Conservation (phyloP, 53 echinoderm and acorn worm genomes). For the Echinometra lucunter region DNA sequence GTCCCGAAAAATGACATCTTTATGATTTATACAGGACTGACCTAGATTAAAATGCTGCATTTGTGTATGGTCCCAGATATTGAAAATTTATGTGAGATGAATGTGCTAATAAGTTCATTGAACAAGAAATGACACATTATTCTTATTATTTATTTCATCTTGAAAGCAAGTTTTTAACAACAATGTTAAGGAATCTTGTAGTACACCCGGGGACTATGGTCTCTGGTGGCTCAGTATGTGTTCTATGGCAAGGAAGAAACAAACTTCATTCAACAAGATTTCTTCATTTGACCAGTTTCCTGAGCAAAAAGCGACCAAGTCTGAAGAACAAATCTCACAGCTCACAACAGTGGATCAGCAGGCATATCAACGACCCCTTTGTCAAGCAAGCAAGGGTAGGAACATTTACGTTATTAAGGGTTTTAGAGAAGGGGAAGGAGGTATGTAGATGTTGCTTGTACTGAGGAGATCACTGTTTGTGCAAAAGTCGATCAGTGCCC, state of each 20-base stretch:
- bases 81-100: background rate
- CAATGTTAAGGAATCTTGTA: background rate
- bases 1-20: background rate
- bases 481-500: no score
- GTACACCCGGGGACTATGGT: background rate
- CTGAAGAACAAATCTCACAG: slow-evolving; percentile 73
- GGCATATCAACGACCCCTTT: slow-evolving; percentile 84
- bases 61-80: background rate
- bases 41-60: background rate
- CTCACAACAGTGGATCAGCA: slow-evolving; percentile 83
- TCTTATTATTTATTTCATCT: background rate
- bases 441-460: background rate
- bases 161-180: background rate
- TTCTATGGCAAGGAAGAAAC: background rate
- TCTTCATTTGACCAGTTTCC: background rate
- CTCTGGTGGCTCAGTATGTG: background rate
- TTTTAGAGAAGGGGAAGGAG: background rate
- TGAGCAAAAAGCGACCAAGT: slow-evolving; percentile 16
- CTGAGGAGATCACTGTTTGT: no score
- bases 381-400: slow-evolving; percentile 86
- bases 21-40: background rate
- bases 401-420: background rate
- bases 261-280: background rate
- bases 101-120: background rate
- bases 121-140: background rate